Conservation (phyloP, 37 sponge, comb jelly and placozoan genomes). For the Crambe crambe region DNA sequence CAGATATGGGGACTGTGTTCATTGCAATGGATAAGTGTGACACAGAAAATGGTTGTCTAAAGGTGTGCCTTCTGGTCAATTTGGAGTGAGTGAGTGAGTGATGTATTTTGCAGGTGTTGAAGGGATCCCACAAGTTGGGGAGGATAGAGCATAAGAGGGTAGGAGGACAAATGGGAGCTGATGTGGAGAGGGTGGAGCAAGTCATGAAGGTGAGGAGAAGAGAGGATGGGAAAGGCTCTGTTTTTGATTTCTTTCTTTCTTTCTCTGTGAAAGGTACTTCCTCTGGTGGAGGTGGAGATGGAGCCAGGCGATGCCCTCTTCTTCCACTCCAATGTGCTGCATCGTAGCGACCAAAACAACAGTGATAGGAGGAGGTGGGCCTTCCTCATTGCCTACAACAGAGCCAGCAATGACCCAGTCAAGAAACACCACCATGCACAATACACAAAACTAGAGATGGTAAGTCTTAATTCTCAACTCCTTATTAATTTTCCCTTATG, state of each 20-base stretch:
- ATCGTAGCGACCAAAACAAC: conserved; percentile 81
- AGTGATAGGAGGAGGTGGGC: conserved; percentile 86
- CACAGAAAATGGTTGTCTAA: conserved; percentile 89
- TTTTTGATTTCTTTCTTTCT: background rate
- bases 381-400: conserved; percentile 90
- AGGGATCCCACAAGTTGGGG: conserved; percentile 80
- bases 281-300: conserved; percentile 68
- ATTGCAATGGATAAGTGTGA: conserved; percentile 90
- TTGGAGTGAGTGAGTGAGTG: no score
- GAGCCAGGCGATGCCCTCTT: conserved; percentile 83
- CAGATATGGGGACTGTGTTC: conserved; percentile 87
- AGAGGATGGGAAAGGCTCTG: background rate
- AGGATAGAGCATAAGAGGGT: conserved; percentile 76
- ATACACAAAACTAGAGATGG: conserved; percentile 85
- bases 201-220: conserved; percentile 45
- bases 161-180: conserved; percentile 89
- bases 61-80: conserved; percentile 10
- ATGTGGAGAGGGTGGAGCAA: conserved; percentile 73
- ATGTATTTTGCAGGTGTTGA: conserved; percentile 67
- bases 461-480: background rate
- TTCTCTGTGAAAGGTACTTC: conserved; percentile 36
- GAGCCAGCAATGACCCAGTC: conserved; percentile 77
- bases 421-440: conserved; percentile 67
- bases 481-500: background rate
- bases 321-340: conserved; percentile 90